Evolutionary conservation across 2,113 vertebrate species (phyloP).

Genomic region (Pitta sordida): DNA sequence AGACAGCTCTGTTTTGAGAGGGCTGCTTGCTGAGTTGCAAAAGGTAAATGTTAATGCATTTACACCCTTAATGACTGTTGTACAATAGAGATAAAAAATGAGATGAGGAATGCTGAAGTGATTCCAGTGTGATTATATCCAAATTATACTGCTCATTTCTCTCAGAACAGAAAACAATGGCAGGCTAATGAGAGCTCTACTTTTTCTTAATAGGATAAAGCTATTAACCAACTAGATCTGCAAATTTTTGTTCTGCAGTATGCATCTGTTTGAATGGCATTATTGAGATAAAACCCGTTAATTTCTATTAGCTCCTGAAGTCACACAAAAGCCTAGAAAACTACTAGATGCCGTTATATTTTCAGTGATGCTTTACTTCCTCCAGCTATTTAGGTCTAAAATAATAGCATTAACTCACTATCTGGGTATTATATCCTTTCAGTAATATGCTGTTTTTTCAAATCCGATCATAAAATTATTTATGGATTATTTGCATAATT

Average conservation of each 20-base stretch:
- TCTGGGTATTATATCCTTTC: not conserved
- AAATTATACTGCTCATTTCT: not conserved
- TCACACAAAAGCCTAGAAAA: not conserved
- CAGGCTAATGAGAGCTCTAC: conserved; percentile 4
- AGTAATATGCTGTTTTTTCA: not conserved
- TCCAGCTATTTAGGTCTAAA: not conserved
- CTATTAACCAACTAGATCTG: conserved; percentile 4
- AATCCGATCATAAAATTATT: not conserved
- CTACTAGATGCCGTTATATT: not conserved
- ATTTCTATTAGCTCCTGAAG: conserved; percentile 5
- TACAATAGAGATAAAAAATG: conserved; percentile 6
- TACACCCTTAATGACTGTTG: not conserved
- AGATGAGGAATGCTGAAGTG: not conserved
- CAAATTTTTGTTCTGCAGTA: not conserved
- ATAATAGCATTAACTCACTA: not conserved
- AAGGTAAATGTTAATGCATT: conserved; percentile 14
- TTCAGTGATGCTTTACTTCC: conserved; percentile 8
- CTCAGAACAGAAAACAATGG: conserved; percentile 17
- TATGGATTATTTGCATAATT: conserved; percentile 24
- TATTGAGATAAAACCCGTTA: conserved; percentile 1
- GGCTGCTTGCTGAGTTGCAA: not conserved
- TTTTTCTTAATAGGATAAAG: conserved; percentile 7
- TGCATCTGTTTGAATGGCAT: not conserved
- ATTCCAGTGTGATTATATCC: conserved; percentile 20
- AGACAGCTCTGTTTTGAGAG: not conserved